Evolutionary conservation across 2,888 invertebrate species (phyloP).

Genomic region (Idaea biselata): DNA sequence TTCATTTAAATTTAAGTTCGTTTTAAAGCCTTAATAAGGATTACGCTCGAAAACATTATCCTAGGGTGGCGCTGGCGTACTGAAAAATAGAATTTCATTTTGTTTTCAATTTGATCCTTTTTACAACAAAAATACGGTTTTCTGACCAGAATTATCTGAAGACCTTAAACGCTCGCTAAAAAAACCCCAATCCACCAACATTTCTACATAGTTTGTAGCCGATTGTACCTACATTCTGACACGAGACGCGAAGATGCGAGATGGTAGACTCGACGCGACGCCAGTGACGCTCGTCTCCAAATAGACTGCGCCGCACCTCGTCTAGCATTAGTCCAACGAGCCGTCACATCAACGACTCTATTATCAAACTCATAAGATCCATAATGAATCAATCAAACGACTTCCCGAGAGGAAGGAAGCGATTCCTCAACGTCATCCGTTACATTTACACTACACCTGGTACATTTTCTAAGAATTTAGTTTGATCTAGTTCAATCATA

Average conservation of each 20-base stretch:
- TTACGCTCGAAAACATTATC: too few relatives aligned
- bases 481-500: background rate
- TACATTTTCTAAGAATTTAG: conserved; percentile 13
- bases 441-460: conserved; percentile 30
- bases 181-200: too few relatives aligned
- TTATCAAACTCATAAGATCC: conserved; percentile 30
- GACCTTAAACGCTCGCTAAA: too few relatives aligned
- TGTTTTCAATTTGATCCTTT: too few relatives aligned
- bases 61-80: too few relatives aligned
- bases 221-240: conserved; percentile 36
- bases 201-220: conserved; percentile 3
- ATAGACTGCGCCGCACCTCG: conserved; percentile 60
- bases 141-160: too few relatives aligned
- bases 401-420: conserved; percentile 47
- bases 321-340: conserved; percentile 38
- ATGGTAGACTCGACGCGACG: conserved; percentile 21
- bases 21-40: too few relatives aligned
- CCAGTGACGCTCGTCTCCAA: conserved; percentile 56
- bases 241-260: conserved; percentile 22
- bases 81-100: too few relatives aligned
- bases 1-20: too few relatives aligned
- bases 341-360: conserved; percentile 38
- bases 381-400: conserved; percentile 20
- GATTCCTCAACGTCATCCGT: conserved; percentile 43
- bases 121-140: too few relatives aligned